phyloP scores from a whole-genome alignment of 2,888 invertebrate genomes.

The Drosophila melanocephala region DNA sequence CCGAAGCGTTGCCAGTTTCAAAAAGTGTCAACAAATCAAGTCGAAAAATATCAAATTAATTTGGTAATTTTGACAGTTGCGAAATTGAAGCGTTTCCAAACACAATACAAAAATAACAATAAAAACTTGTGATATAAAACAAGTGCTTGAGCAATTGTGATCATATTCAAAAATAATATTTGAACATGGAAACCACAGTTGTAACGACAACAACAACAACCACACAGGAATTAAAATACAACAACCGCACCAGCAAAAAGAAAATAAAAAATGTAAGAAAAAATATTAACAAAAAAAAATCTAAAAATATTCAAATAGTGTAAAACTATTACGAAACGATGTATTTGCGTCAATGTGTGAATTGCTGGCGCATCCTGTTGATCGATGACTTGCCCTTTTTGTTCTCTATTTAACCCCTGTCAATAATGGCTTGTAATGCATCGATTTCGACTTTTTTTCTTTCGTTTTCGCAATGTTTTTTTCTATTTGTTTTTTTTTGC shows the following conservation, averaged over 20 bases:
- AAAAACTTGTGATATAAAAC: background rate
- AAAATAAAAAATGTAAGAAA: constrained; percentile 51
- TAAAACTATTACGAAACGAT: constrained; percentile 35
- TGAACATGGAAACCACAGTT: constrained; percentile 73
- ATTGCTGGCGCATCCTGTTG: constrained; percentile 64
- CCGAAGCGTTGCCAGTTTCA: constrained; percentile 10
- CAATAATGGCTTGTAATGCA: constrained; percentile 40
- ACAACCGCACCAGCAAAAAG: constrained; percentile 48
- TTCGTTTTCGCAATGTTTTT: background rate
- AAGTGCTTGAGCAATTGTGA: constrained; percentile 30
- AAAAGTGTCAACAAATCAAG: constrained; percentile 11
- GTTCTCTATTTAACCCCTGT: constrained; percentile 41
- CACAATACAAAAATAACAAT: background rate
- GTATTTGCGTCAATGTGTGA: constrained; percentile 62
- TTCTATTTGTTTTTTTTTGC: background rate
- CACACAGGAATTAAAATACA: constrained; percentile 47
- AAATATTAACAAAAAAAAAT: background rate
- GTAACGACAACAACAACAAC: constrained; percentile 68
- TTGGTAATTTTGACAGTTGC: constrained; percentile 17
- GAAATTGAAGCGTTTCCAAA: constrained; percentile 24
- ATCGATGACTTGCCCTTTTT: constrained; percentile 46
- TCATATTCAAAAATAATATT: constrained; percentile 17
- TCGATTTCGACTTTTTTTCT: constrained; percentile 14
- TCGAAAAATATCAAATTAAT: constrained; percentile 5
- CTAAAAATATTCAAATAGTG: background rate